Evolutionary conservation across 2,888 invertebrate species (phyloP), one percentile per base, ranked within the genome.

Genomic region (Minunthozetes semirufus): DNA sequence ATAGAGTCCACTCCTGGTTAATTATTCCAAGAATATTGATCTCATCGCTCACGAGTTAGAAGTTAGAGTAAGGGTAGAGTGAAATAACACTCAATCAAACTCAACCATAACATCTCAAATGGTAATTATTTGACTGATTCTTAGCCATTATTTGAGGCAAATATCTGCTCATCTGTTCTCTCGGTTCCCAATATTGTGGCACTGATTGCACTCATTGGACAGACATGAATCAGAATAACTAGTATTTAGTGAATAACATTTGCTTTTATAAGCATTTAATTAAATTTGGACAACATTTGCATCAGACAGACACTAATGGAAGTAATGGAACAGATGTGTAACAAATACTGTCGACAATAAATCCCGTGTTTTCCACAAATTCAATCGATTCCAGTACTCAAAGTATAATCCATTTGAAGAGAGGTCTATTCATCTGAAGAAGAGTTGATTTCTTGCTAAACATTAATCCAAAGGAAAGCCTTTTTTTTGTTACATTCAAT

Each of bases 241-340:
- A 70, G 25, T 48, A 38, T 48, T 48, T 38, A 48, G 38, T 59
- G 59, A 59, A 17, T 29, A 63, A 38, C 63, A 63, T 63, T 63
- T 38, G 38, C 63, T 56, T 53, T 38, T 66, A 66, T 66, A 66
- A 70, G 48, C 25, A 42, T 70, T 70, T 70, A 70, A 70, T 70
- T 70, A 70, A 70, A 48, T 70, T 70, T 70, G 48, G 46, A 19
- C 46, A 48, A 70, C 70, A 70, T 70, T 70, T 70, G 70, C 70
- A 70, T 70, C 70, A 15, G 70, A 70, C 59, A 59, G 27, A 19
- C 50, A 50, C n/a, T 59, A 27, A 59, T 59, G 59, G 25, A 59
- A 59, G 4, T 66, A 48, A 70, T 70, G 70, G 25, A 42, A 70
- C 46, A 42, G 42, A 15, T 70, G 66, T 66, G 66, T 66, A 27